Evolutionary conservation across 2,797 vertebrate genomes (phyloP).

Genomic region (Hipposideros larvatus): DNA sequence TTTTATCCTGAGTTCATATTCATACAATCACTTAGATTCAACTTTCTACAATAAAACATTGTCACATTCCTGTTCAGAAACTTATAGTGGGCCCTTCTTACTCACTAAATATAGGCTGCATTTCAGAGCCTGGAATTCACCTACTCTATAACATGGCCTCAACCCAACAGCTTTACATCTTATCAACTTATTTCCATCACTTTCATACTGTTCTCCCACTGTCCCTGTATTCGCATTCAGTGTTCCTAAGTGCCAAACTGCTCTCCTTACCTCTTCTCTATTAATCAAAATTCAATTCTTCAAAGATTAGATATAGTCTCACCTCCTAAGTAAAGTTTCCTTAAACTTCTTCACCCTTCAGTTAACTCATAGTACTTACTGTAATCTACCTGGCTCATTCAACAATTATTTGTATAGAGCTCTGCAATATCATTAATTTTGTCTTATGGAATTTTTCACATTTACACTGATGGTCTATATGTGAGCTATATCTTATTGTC

Average conservation of each 20-base stretch:
- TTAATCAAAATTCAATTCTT: not conserved
- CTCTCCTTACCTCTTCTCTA: not conserved
- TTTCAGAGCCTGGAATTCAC: not conserved
- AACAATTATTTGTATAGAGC: constrained; percentile 2
- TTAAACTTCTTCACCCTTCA: not conserved
- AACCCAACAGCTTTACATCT: not conserved
- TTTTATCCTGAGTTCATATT: not conserved
- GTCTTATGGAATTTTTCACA: not conserved
- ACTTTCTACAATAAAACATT: not conserved
- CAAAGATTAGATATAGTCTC: not conserved
- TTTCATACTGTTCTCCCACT: not conserved
- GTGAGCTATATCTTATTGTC: not conserved
- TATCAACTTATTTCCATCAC: not conserved
- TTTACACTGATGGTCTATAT: not conserved
- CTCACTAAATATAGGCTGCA: not conserved
- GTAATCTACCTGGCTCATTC: not conserved
- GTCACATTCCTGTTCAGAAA: not conserved
- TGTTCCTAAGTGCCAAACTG: not conserved
- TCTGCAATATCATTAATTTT: not conserved
- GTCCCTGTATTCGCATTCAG: not conserved
- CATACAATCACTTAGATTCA: not conserved
- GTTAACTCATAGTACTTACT: not conserved
- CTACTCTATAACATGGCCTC: not conserved
- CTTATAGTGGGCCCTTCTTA: not conserved
- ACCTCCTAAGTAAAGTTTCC: not conserved